Evolutionary conservation across 1,140 invertebrate genomes (phyloP), one percentile per base, ranked within the genome.

Genomic region (Hylaeus anthracinus): DNA sequence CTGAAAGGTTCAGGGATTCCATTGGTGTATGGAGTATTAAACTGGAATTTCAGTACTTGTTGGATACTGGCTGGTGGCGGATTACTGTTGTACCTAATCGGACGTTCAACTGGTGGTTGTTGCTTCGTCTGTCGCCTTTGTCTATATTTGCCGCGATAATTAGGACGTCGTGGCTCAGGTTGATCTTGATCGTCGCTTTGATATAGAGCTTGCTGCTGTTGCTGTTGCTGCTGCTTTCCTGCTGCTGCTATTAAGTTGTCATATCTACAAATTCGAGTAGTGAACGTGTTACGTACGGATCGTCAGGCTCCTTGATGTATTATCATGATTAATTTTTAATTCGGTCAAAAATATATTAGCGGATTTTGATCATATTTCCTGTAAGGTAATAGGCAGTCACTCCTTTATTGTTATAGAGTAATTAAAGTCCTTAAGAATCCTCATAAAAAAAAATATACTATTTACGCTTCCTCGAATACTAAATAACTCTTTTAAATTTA

Each of bases 1-100:
- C 92, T 93, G 43, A 83, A 92, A 60, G 88, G 91, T 88, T 94
- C 93, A 26, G 93, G 93, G 37, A 93, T 93, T 15, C 88, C 88
- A 53, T 93, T 93, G 48, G 91, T 66, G 53, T 94, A 93, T 5
- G 93, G 93, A 66, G 92, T 93, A 73, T 93, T 91, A 3, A 90
- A 88, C 53, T 93, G 92, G 79, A 90, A 93, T 48, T 93, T 88
- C 6, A 94, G 87, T 55, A 93, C 26, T 71, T 93, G 91, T 41
- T 90, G 90, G 37, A 93, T 91, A 45, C 88, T 82, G 0, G 90
- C 26, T 26, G 26, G 83, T 0, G 92, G 92, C n/a, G 91, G 89
- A 70, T 92, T 91, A 3, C 88, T 83, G 6, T 83, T 88, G 48
- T 88, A 80, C 67, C 86, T 88, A 26, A 41, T 53, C 56, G 60